Conservation (phyloP, 2,797 vertebrate genomes). For the Cossypha caffra region DNA sequence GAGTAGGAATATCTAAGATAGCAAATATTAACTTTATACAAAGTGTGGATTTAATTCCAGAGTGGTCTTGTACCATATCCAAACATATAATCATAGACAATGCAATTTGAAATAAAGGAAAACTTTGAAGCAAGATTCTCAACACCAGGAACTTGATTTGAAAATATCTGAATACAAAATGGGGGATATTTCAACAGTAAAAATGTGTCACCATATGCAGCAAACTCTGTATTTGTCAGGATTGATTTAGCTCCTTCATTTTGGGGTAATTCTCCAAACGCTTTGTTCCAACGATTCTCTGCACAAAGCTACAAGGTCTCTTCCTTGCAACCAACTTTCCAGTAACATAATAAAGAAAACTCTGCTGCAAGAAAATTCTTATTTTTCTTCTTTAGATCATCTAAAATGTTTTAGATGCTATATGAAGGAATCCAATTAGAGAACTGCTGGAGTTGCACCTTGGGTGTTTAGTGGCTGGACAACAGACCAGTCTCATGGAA, state of each 20-base stretch:
- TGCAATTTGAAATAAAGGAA: background rate
- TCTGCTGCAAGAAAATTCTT: background rate
- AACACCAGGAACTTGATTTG: background rate
- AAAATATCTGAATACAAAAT: background rate
- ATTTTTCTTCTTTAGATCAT: background rate
- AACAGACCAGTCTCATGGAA: background rate
- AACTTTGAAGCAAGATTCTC: background rate
- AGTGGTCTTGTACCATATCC: background rate
- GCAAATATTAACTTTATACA: background rate
- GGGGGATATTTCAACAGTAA: background rate
- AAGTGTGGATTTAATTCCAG: background rate
- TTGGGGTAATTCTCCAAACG: background rate
- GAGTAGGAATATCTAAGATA: background rate
- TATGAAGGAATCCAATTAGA: background rate
- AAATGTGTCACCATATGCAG: background rate
- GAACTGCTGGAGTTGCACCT: background rate
- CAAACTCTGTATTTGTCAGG: background rate
- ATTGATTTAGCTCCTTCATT: background rate
- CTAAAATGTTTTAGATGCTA: background rate
- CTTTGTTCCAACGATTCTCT: background rate
- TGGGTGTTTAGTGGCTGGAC: background rate
- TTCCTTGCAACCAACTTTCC: background rate
- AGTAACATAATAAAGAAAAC: background rate
- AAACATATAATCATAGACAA: background rate
- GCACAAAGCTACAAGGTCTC: background rate